Conservation (phyloP, 2,113 vertebrate genomes). For the Glaucidium brasilianum region DNA sequence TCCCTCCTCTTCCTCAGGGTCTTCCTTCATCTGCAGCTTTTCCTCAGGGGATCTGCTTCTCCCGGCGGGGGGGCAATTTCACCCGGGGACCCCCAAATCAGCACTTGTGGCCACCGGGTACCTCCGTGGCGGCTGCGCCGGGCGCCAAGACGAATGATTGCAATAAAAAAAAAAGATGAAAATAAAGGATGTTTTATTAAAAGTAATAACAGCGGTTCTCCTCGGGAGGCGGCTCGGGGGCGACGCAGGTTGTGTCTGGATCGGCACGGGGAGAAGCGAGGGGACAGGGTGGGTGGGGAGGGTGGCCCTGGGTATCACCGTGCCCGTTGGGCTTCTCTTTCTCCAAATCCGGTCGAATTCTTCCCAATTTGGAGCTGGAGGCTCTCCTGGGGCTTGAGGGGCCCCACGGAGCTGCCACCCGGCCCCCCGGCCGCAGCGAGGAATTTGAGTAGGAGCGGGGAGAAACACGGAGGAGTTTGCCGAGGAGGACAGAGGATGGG, state of each 20-base stretch:
- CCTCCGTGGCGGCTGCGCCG: neutral
- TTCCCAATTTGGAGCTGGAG: neutral
- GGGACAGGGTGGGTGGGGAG: neutral
- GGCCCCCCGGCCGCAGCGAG: neutral
- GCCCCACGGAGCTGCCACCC: neutral
- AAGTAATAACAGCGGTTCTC: neutral
- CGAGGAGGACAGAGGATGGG: neutral
- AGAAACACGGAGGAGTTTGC: conserved; percentile 6
- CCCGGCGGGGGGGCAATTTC: too few relatives aligned
- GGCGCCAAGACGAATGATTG: neutral
- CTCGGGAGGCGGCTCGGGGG: neutral
- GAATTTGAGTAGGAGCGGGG: neutral
- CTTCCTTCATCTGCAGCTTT: neutral
- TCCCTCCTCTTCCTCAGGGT: neutral
- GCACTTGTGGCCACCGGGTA: fast-evolving
- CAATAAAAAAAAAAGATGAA: neutral
- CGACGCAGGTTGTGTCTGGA: neutral
- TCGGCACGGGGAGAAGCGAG: neutral
- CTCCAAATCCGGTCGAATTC: neutral
- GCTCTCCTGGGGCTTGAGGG: neutral
- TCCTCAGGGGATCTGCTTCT: fast-evolving
- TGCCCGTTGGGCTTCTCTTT: neutral
- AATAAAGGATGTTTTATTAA: neutral
- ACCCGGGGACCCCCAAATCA: neutral
- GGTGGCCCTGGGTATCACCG: neutral